These are phyloP conservation scores for Saguinus imperator DNA, from an alignment of 2,113 vertebrate genomes.

Conservation along the genomic window DNA sequence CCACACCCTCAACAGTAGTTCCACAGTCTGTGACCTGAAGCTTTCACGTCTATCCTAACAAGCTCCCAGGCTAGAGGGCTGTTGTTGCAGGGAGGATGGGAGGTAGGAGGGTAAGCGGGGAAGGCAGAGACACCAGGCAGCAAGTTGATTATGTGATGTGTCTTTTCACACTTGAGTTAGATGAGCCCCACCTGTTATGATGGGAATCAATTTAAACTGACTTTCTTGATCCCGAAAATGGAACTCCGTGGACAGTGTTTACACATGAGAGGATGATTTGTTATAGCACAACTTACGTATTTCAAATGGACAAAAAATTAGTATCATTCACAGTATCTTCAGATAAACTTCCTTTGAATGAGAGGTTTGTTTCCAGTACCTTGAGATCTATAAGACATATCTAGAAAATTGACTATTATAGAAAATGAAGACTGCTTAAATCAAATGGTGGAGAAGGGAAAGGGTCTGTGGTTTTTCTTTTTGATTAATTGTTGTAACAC, in stretches of 20 bases:
- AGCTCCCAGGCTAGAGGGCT: slow-evolving; percentile 82
- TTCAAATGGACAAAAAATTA: slow-evolving; percentile 87
- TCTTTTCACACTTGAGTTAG: slow-evolving; percentile 88
- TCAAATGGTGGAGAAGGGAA: slow-evolving; percentile 76
- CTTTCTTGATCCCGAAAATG: slow-evolving; percentile 89
- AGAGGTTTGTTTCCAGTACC: slow-evolving; percentile 87
- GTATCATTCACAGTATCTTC: slow-evolving; percentile 89
- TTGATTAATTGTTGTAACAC: slow-evolving; percentile 91
- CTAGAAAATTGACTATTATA: slow-evolving; percentile 89
- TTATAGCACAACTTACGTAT: slow-evolving; percentile 89
- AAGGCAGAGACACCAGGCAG: slow-evolving; percentile 82
- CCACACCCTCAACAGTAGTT: slow-evolving; percentile 85
- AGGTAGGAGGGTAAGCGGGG: not conserved
- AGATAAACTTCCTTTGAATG: slow-evolving; percentile 86
- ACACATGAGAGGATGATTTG: slow-evolving; percentile 85
- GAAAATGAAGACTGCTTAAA: slow-evolving; percentile 88
- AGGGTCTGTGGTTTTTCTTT: no score
- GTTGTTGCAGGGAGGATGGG: slow-evolving; percentile 74
- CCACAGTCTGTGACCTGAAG: slow-evolving; percentile 80
- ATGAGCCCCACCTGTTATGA: slow-evolving; percentile 86
- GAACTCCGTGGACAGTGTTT: slow-evolving; percentile 88
- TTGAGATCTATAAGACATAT: slow-evolving; percentile 88
- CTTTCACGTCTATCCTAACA: slow-evolving; percentile 81
- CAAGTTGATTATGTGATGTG: slow-evolving; percentile 88
- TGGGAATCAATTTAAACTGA: slow-evolving; percentile 87